Conservation (phyloP, 2,888 invertebrate species). For the Caenorhabditis drosophilae region DNA sequence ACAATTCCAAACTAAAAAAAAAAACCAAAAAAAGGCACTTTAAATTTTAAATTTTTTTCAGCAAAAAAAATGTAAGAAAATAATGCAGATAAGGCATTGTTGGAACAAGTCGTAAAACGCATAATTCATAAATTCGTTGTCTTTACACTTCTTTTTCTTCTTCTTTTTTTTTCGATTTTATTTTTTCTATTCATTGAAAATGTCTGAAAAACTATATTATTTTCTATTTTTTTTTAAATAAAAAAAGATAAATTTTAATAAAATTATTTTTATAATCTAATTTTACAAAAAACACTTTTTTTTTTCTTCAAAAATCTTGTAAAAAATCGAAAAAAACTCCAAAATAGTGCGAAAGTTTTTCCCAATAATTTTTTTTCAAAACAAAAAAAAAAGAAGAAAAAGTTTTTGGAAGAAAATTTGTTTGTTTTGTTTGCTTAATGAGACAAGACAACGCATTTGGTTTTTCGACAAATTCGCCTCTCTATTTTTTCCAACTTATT, state of each 20-base stretch:
- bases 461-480: neutral
- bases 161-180: conserved; percentile 2
- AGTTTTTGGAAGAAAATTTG: too few species aligned
- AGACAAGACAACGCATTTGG: conserved; percentile 22
- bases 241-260: neutral
- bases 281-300: neutral
- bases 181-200: conserved; percentile 2
- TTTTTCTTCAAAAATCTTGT: neutral
- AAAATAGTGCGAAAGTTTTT: too few species aligned
- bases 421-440: conserved; percentile 36
- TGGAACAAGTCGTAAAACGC: conserved; percentile 29
- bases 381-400: neutral
- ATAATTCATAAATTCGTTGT: conserved; percentile 33
- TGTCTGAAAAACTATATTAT: conserved; percentile 20
- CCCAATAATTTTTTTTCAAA: neutral
- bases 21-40: too few species aligned
- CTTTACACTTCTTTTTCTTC: conserved; percentile 6
- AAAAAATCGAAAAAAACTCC: too few species aligned
- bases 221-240: conserved; percentile 17
- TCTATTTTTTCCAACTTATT: conserved; percentile 24
- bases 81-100: conserved; percentile 29
- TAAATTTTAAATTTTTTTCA: too few species aligned
- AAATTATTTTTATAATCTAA: neutral
- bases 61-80: conserved; percentile 38
- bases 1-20: too few species aligned